Percentiles rank a stretch among this genome's conserved stretches.
Evolutionary conservation across 64 coral and sea anemone genomes (phyloP).

Genomic region (Anthopleura sola): DNA sequence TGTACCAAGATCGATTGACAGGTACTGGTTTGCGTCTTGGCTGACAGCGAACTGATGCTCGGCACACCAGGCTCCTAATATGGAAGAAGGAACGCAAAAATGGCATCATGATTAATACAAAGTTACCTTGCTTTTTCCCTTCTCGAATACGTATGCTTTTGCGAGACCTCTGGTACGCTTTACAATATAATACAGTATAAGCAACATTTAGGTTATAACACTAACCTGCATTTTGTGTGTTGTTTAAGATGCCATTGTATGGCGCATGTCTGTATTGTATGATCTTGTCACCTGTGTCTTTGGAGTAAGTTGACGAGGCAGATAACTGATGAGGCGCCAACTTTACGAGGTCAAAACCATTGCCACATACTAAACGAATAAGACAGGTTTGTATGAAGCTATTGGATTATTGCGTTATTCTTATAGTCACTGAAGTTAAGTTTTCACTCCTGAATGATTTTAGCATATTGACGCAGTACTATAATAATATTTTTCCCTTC

Average conservation of each 20-base stretch:
- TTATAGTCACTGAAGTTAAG: too few relatives aligned
- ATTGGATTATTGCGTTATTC: too few relatives aligned
- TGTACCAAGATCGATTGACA: constrained; percentile 31
- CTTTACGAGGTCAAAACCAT: constrained; percentile 27
- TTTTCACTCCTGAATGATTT: too few relatives aligned
- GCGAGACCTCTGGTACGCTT: too few relatives aligned
- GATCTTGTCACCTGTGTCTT: constrained; percentile 20
- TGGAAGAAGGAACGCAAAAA: neutral
- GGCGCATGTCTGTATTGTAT: constrained; percentile 41
- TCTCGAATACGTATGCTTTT: too few relatives aligned
- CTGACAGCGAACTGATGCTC: constrained; percentile 46
- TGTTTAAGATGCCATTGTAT: constrained; percentile 37
- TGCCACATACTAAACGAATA: constrained; percentile 28
- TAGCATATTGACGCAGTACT: too few relatives aligned
- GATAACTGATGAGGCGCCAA: constrained; percentile 15
- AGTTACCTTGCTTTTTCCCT: too few relatives aligned
- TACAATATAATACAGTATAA: too few relatives aligned
- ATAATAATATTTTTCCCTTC: too few relatives aligned
- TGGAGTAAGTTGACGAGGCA: constrained; percentile 45
- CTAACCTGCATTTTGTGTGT: constrained; percentile 38
- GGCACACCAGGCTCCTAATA: constrained; percentile 47
- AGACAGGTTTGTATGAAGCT: too few relatives aligned
- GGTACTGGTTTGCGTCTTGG: constrained; percentile 41
- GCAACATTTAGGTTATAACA: neutral
- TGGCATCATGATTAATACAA: neutral